These are phyloP conservation scores for Erythrolamprus reginae DNA, from an alignment of 2,113 vertebrate species.

Conservation along the genomic window DNA sequence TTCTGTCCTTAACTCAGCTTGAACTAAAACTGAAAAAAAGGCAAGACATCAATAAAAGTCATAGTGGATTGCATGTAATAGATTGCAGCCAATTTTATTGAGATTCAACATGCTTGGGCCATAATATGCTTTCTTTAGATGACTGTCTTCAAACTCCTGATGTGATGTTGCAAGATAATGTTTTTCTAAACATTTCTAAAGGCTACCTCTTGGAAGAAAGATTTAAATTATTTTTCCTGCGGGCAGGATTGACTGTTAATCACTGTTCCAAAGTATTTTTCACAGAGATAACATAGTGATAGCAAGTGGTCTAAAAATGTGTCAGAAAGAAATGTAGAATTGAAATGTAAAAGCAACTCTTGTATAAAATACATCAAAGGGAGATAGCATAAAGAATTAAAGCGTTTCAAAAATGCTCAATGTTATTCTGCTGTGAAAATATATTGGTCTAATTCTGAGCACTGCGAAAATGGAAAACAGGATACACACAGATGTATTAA, in stretches of 20 bases:
- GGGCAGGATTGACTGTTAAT: neutral
- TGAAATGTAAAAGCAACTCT: neutral
- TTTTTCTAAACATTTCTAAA: neutral
- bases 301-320: neutral
- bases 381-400: neutral
- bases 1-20: neutral
- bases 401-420: neutral
- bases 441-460: neutral
- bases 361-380: neutral
- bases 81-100: neutral
- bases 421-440: neutral
- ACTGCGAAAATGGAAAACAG: neutral
- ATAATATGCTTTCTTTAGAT: neutral
- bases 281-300: neutral
- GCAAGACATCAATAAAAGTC: neutral
- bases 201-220: neutral
- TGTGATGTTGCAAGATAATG: neutral
- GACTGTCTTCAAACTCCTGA: neutral
- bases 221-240: neutral
- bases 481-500: no score
- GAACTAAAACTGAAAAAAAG: neutral
- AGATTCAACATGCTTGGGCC: neutral
- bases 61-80: neutral
- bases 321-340: neutral
- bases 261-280: neutral